Percentiles rank a stretch among this genome's conserved stretches.
phyloP scores from a whole-genome alignment of 2,888 invertebrate species.

The Macaria liturata region DNA sequence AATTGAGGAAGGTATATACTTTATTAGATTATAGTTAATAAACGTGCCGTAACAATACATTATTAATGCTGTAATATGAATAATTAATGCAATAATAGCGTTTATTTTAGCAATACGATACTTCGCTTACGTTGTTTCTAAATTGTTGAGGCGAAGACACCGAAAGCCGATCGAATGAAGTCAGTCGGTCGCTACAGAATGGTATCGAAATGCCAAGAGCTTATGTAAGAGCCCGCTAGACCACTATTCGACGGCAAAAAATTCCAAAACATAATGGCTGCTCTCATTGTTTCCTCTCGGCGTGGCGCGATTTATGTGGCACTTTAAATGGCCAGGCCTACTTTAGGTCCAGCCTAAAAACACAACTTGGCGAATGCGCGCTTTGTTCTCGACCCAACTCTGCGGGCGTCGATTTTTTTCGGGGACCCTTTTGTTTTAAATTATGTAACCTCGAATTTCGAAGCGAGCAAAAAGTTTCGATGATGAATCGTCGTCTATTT shows the following conservation, averaged over 20 bases:
- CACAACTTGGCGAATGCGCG: constrained; percentile 62
- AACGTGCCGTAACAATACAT: no score
- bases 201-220: constrained; percentile 49
- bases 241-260: constrained; percentile 55
- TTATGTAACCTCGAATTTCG: constrained; percentile 69
- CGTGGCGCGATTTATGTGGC: constrained; percentile 74
- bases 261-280: constrained; percentile 55
- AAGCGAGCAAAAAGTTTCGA: constrained; percentile 58
- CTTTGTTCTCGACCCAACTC: constrained; percentile 69
- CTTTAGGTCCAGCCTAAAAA: constrained; percentile 60
- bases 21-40: background rate
- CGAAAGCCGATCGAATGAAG: constrained; percentile 43
- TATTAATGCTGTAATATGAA: no score
- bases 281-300: constrained; percentile 71
- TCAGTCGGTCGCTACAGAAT: constrained; percentile 47
- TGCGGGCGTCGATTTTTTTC: constrained; percentile 60
- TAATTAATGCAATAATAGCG: no score
- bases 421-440: constrained; percentile 74
- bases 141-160: constrained; percentile 30
- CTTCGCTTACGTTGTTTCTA: constrained; percentile 2
- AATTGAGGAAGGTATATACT: constrained; percentile 11
- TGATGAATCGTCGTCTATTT: constrained; percentile 59
- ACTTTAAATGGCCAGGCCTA: constrained; percentile 64
- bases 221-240: constrained; percentile 62
- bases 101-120: no score